Evolutionary conservation across 2,888 invertebrate species (phyloP), one percentile per base, ranked within the genome.

Genomic region (Oxyteleia sp.): DNA sequence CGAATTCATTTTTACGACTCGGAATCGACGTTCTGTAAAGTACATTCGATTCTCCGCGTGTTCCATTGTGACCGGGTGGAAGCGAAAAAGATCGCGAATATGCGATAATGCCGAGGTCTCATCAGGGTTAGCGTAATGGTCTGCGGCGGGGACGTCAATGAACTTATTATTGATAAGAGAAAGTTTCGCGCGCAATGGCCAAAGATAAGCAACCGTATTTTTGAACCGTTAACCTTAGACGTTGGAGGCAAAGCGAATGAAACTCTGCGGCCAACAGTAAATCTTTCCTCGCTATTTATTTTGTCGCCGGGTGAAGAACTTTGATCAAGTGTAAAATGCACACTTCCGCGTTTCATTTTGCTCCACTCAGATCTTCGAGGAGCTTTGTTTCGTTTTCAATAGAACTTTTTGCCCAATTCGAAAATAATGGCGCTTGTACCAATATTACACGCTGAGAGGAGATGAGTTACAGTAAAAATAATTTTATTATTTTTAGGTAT

Each of bases 81-180:
- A 53, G 55, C 26, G 57, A 75, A 55, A 74, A 55, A 75, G 55
- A 57, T 75, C 26, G 35, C 15, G 20, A 63, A 41, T 43, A 41
- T 45, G 55, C 55, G 69, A 69, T 63, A 63, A 78, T 53, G 51
- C 26, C 23, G 11, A 38, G 41, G 13, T 68, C 53, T 78, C 51
- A 64, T 78, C 68, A 68, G 63, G 59, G 55, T 69, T 69, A 53
- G 11, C 45, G 35, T 55, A 38, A 75, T 66, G 57, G 15, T 38
- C 64, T 26, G 53, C 45, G 53, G 38, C 38, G 5, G 35, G 32
- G 43, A 71, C 29, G 49, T 41, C 55, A 47, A 38, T 55, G 64
- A 79, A 79, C 71, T 55, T 64, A 66, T 64, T 64, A 72, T 71
- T 71, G 79, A 66, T 79, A 79, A 79, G 59, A 53, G 64, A 71